phyloP scores from a whole-genome alignment of 2,888 invertebrate species.

The Pheosia gnoma region DNA sequence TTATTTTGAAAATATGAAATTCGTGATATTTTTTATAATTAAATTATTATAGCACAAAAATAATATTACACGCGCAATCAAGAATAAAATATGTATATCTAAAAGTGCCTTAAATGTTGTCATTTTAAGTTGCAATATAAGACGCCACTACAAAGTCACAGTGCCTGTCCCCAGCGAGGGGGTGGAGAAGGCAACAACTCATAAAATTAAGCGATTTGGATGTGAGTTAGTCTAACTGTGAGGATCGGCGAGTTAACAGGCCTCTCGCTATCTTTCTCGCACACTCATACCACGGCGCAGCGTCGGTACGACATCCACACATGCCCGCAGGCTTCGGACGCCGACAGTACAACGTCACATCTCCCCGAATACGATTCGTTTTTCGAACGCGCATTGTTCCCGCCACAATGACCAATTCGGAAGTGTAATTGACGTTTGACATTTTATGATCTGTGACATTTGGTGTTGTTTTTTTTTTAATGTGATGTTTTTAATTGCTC shows the following conservation, averaged over 20 bases:
- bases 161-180: slow-evolving; percentile 62
- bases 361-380: slow-evolving; percentile 36
- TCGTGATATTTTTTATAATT: neutral
- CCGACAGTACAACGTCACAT: slow-evolving; percentile 46
- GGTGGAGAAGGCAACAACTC: slow-evolving; percentile 85
- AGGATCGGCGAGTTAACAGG: slow-evolving; percentile 80
- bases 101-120: too few relatives aligned
- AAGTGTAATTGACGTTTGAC: slow-evolving; percentile 47
- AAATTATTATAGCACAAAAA: too few relatives aligned
- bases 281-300: slow-evolving; percentile 50
- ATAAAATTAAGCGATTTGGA: slow-evolving; percentile 85
- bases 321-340: slow-evolving; percentile 25
- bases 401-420: slow-evolving; percentile 42
- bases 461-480: slow-evolving; percentile 33
- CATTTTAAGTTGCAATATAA: slow-evolving; percentile 14
- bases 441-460: slow-evolving; percentile 40
- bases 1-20: neutral
- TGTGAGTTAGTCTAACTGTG: slow-evolving; percentile 84
- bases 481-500: slow-evolving; percentile 31
- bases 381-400: slow-evolving; percentile 27
- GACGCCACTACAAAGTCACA: slow-evolving; percentile 62
- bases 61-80: too few relatives aligned
- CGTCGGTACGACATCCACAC: slow-evolving; percentile 32
- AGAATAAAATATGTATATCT: neutral
- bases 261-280: slow-evolving; percentile 66